phyloP scores from a whole-genome alignment of 2,113 vertebrate genomes.

The Carollia perspicillata region DNA sequence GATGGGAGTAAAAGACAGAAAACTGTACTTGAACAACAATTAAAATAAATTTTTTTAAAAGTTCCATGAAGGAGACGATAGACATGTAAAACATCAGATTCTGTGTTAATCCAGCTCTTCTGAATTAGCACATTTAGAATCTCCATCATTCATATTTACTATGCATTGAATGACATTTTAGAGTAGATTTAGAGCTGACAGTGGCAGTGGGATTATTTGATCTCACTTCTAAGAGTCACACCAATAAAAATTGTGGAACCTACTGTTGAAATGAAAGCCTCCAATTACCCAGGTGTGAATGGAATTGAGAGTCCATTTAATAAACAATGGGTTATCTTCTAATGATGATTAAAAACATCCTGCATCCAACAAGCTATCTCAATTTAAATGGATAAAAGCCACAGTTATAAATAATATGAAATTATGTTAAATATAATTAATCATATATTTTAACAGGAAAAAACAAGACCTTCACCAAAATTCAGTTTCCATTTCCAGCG shows the following conservation, averaged over 20 bases:
- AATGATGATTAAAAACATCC: background rate
- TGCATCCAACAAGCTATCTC: background rate
- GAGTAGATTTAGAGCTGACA: background rate
- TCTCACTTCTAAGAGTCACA: background rate
- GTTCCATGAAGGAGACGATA: background rate
- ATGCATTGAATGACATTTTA: background rate
- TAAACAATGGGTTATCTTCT: background rate
- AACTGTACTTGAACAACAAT: no score
- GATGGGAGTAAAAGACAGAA: no score
- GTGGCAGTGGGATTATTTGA: background rate
- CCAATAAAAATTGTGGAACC: background rate
- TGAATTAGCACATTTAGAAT: background rate
- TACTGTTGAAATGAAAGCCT: background rate
- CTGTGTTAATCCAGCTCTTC: background rate
- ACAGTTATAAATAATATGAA: background rate
- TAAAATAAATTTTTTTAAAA: no score
- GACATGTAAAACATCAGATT: background rate
- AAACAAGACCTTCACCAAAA: background rate
- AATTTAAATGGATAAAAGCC: background rate
- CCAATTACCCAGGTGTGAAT: background rate
- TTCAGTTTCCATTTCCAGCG: background rate
- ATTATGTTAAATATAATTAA: background rate
- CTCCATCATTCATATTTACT: background rate
- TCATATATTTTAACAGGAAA: background rate
- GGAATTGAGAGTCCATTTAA: background rate